Evolutionary conservation across 1,140 invertebrate species (phyloP), one percentile per base, ranked within the genome.

Genomic region (Sitophilus oryzae): DNA sequence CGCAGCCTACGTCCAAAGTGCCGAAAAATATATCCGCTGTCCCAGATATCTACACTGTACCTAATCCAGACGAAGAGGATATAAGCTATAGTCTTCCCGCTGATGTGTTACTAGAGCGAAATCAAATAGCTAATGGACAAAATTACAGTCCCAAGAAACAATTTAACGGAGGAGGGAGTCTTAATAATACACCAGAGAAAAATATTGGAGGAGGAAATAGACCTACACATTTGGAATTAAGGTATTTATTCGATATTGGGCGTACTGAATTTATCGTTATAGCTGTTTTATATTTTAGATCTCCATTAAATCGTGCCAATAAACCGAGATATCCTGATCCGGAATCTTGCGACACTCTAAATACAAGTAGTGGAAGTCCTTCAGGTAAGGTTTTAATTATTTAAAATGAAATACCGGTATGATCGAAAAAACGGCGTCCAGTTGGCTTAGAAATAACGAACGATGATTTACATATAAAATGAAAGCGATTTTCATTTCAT

Each of bases 71-170:
- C 14, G 66, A 69, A 23, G 67, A 71, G 25, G 68, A 70, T 56
- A 56, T 64, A 21, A 72, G 66, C 51, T 72, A 71, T 37, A 70
- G 69, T 60, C 60, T 66, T 52, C 69, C 71, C 8, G 63, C 63
- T 11, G 68, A 71, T 60, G 61, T 67, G 10, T n/a, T 71, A 48
- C 19, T 23, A 45, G 45, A 46, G 21, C 10, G 14, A 22, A 16
- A 35, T 10, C 18, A 41, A 41, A 47, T 37, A 38, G 35, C 35
- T 14, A 25, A 23, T 36, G 45, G 16, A 14, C 45, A 51, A 51
- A 56, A 21, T 35, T 63, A 50, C 50, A 60, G 59, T 16, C 62
- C 65, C 8, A 61, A 58, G 14, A 59, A 56, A 25, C 18, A 37
- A 8, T 18, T 50, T 3, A 56, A 49, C 48, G 19, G 30, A 51